Percentiles rank a stretch among this genome's conserved stretches.
phyloP scores from a whole-genome alignment of 2,797 vertebrate genomes.

The Microctenopoma lineatum region DNA sequence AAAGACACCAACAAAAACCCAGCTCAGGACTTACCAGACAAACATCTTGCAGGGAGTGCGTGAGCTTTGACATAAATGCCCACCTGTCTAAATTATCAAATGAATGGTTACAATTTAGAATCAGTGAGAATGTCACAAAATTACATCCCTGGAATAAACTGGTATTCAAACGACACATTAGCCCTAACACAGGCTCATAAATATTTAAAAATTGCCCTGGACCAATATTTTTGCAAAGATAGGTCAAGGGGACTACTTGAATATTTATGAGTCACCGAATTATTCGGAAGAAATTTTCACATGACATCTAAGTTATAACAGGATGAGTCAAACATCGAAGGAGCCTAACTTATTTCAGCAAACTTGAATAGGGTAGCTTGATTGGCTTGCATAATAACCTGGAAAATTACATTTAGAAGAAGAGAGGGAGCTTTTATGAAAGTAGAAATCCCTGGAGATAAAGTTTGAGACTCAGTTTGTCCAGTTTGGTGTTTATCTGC shows the following conservation, averaged over 20 bases:
- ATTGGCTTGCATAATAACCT: conserved; percentile 46
- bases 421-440: conserved; percentile 29
- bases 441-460: conserved; percentile 35
- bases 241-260: conserved; percentile 61
- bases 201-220: conserved; percentile 59
- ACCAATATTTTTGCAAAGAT: conserved; percentile 60
- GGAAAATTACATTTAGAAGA: conserved; percentile 47
- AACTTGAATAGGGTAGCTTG: conserved; percentile 35
- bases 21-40: no score
- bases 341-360: conserved; percentile 27
- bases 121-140: conserved; percentile 40
- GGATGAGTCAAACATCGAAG: conserved; percentile 37
- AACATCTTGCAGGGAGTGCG: background rate
- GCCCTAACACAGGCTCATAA: conserved; percentile 42
- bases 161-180: conserved; percentile 56
- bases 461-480: conserved; percentile 34
- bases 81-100: conserved; percentile 35
- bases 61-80: conserved; percentile 1
- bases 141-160: conserved; percentile 27
- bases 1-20: background rate
- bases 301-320: conserved; percentile 43
- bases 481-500: conserved; percentile 7
- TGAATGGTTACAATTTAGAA: conserved; percentile 29
- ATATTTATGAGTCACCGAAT: conserved; percentile 67
- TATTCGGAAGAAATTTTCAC: conserved; percentile 46